phyloP scores from a whole-genome alignment of 2,113 vertebrate species.

The Podocnemis expansa region DNA sequence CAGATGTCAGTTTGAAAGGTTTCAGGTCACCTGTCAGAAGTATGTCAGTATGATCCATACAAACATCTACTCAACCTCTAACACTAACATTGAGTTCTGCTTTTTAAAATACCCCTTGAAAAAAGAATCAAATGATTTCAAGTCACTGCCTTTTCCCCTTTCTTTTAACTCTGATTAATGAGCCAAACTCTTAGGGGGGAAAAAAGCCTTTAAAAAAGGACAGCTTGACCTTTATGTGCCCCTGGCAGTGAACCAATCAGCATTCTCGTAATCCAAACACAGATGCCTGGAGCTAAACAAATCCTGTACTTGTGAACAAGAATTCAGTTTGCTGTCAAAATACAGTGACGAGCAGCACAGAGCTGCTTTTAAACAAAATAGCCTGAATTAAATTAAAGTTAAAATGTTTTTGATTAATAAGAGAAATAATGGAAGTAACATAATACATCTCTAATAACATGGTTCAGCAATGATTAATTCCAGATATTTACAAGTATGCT shows the following conservation, averaged over 20 bases:
- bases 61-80: slow-evolving; percentile 80
- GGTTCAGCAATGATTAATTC: slow-evolving; percentile 42
- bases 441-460: slow-evolving; percentile 29
- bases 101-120: slow-evolving; percentile 79
- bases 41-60: slow-evolving; percentile 79
- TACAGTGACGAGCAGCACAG: slow-evolving; percentile 79
- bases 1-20: slow-evolving; percentile 90
- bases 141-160: slow-evolving; percentile 73
- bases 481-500: slow-evolving; percentile 47
- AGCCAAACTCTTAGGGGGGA: slow-evolving; percentile 79
- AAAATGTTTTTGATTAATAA: slow-evolving; percentile 68
- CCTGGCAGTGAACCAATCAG: slow-evolving; percentile 96
- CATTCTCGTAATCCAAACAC: slow-evolving; percentile 95
- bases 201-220: slow-evolving; percentile 83
- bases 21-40: slow-evolving; percentile 88
- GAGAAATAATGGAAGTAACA: slow-evolving; percentile 20
- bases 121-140: slow-evolving; percentile 78
- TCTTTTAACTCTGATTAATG: slow-evolving; percentile 83
- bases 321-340: slow-evolving; percentile 85
- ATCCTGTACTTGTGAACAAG: slow-evolving; percentile 85
- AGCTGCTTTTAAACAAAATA: slow-evolving; percentile 77
- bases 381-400: slow-evolving; percentile 61
- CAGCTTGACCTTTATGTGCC: slow-evolving; percentile 92
- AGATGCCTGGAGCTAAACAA: slow-evolving; percentile 94
- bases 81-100: slow-evolving; percentile 76